Percentiles rank a stretch among this genome's conserved stretches.
Evolutionary conservation across 2,888 invertebrate genomes (phyloP).

Genomic region (Agonopterix subpropinquella): DNA sequence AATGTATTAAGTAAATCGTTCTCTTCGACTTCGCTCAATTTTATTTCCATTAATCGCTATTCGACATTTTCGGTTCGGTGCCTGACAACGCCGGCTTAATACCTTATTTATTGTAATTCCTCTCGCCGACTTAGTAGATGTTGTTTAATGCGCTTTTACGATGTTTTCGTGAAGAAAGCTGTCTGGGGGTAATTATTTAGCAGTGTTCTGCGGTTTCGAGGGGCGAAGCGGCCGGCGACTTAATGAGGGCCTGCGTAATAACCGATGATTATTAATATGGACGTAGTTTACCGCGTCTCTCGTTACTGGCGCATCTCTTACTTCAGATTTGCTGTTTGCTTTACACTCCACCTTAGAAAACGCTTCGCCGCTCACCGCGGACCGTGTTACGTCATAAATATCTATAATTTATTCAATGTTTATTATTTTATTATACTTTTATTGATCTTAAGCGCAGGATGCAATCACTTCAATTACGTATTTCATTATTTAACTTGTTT

Average conservation of each 20-base stretch:
- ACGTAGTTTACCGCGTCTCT: conserved; percentile 52
- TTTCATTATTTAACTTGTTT: not conserved
- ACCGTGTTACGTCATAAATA: conserved; percentile 3
- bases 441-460: too few species aligned
- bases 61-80: conserved; percentile 55
- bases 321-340: conserved; percentile 34
- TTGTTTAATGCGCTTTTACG: conserved; percentile 58
- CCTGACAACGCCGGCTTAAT: conserved; percentile 56
- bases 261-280: conserved; percentile 67
- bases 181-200: conserved; percentile 65
- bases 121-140: conserved; percentile 57
- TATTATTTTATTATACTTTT: too few species aligned
- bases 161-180: conserved; percentile 69
- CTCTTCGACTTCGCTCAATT: conserved; percentile 55
- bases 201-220: conserved; percentile 69
- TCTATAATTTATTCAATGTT: too few species aligned
- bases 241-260: conserved; percentile 67
- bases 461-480: too few species aligned
- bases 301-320: conserved; percentile 38
- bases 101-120: conserved; percentile 67
- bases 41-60: conserved; percentile 68
- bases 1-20: conserved; percentile 70
- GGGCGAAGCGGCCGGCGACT: conserved; percentile 49
- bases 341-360: conserved; percentile 15
- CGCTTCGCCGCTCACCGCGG: not conserved